phyloP scores from a whole-genome alignment of 2,888 invertebrate species.

The Cyaniris semiargus region DNA sequence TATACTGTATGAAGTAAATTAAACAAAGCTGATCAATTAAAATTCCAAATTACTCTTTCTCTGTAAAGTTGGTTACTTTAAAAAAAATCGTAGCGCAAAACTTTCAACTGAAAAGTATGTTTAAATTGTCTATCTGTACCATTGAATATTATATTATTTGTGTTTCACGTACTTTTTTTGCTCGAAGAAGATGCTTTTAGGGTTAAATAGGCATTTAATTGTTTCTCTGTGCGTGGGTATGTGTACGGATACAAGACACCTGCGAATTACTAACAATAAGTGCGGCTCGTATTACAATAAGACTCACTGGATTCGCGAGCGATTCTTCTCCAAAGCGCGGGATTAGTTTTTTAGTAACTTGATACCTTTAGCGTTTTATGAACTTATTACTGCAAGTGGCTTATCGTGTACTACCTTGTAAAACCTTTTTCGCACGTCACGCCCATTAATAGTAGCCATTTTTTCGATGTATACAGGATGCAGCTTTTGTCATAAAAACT shows the following conservation, averaged over 20 bases:
- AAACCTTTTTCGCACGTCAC: conserved; percentile 20
- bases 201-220: neutral
- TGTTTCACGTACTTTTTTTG: neutral
- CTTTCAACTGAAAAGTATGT: neutral
- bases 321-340: neutral
- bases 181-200: neutral
- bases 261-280: conserved; percentile 22
- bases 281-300: conserved; percentile 13
- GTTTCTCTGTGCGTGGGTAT: neutral
- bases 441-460: neutral
- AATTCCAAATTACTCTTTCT: neutral
- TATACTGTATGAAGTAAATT: neutral
- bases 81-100: neutral
- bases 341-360: conserved; percentile 24
- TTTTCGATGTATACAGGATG: conserved; percentile 1
- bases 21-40: neutral
- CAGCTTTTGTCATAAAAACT: neutral
- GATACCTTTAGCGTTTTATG: conserved; percentile 27
- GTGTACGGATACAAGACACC: neutral
- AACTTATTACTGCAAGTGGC: conserved; percentile 28
- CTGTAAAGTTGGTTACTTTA: neutral
- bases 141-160: neutral
- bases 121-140: neutral
- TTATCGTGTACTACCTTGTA: conserved; percentile 5
- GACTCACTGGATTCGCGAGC: conserved; percentile 1